Evolutionary conservation across 1,140 invertebrate species (phyloP).

Genomic region (Orchestia grillus): DNA sequence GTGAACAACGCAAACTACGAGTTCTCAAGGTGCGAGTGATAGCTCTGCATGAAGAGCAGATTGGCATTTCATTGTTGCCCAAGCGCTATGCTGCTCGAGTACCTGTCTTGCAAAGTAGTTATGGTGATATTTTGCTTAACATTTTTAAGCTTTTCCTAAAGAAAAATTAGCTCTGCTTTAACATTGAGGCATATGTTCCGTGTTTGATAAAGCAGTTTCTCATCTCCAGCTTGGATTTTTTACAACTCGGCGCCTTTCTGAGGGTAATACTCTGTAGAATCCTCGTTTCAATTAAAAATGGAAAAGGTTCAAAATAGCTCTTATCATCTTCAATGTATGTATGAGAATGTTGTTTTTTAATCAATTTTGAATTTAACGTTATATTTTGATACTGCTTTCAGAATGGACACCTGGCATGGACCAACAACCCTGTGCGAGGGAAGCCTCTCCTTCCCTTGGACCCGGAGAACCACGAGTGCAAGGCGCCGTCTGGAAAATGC

Average conservation of each 20-base stretch:
- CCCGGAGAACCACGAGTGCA: constrained; percentile 71
- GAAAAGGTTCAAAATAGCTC: neutral
- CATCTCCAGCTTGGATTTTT: neutral
- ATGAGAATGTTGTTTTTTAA: neutral
- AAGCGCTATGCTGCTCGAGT: neutral
- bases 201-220: neutral
- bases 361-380: neutral
- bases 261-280: neutral
- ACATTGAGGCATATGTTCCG: too few species aligned
- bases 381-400: constrained; percentile 43
- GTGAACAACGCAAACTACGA: constrained; percentile 73
- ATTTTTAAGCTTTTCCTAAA: too few species aligned
- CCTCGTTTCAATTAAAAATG: neutral
- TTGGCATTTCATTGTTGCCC: too few species aligned
- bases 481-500: constrained; percentile 71
- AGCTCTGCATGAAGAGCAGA: neutral
- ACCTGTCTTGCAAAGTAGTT: neutral
- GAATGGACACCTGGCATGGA: constrained; percentile 72
- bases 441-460: constrained; percentile 72
- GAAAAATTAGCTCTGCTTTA: too few species aligned
- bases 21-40: constrained; percentile 69
- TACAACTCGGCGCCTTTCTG: neutral
- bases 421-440: constrained; percentile 70
- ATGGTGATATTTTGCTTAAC: too few species aligned
- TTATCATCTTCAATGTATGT: neutral